phyloP scores from a whole-genome alignment of 2,113 vertebrate species.

The Catharus fuscescens region DNA sequence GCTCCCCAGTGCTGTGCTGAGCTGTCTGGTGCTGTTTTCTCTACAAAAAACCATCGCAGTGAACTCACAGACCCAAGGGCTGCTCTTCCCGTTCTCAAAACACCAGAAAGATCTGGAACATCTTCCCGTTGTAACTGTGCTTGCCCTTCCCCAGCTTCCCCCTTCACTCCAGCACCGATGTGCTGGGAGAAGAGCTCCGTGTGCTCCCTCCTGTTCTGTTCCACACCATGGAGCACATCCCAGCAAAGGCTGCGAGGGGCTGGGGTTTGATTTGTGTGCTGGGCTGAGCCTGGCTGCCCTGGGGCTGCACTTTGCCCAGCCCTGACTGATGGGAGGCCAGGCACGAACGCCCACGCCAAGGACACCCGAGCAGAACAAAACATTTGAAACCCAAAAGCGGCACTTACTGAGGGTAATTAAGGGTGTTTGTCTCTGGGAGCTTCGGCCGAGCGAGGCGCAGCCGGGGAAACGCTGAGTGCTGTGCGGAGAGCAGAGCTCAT shows the following conservation, averaged over 20 bases:
- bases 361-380: background rate
- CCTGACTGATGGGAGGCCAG: background rate
- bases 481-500: background rate
- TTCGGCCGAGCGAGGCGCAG: background rate
- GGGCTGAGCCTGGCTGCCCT: background rate
- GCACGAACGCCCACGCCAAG: background rate
- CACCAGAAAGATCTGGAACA: background rate
- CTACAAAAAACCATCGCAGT: background rate
- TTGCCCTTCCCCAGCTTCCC: background rate
- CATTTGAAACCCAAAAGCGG: background rate
- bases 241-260: background rate
- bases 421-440: background rate
- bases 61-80: background rate
- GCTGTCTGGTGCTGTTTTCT: background rate
- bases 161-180: background rate
- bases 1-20: background rate
- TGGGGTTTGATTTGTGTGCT: background rate
- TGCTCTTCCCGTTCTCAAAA: background rate
- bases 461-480: background rate
- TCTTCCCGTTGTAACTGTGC: fast-evolving
- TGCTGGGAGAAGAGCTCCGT: background rate
- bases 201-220: background rate
- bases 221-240: background rate
- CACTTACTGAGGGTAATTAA: background rate
- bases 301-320: background rate